Evolutionary conservation across 2,888 invertebrate species (phyloP), one percentile per base, ranked within the genome.

Genomic region (Heliconius erato): DNA sequence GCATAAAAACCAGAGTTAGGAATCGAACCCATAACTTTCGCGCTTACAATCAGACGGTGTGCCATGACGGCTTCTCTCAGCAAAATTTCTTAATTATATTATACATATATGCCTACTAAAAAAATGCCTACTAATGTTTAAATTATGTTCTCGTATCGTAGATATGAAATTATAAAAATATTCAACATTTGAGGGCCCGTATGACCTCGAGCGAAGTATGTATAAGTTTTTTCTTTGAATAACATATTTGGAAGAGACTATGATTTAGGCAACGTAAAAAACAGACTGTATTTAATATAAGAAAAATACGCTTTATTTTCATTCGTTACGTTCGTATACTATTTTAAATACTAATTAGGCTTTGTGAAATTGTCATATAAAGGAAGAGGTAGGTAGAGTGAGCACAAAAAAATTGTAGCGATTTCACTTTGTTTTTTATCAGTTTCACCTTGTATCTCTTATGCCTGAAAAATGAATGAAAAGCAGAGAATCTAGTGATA

Each of bases 391-490:
- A 35, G 5, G 23, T 65, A 67, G 16, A 67, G 19, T 63, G 12
- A 67, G 77, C 14, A 44, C 11, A 26, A 78, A 23, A n/a, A 67
- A 65, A 67, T 77, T 78, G 44, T 65, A 78, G 16, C 44, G 9
- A 44, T 67, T 65, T 44, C 19, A 26, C 28, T 65, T 65, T 67
- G 35, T 44, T 54, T 19, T 54, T 54, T 54, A 5, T 59, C 23
- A 23, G 2, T 7, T 59, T 0, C 54, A 59, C 2, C 7, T 19
- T 23, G 59, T 59, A 59, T 59, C 7, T 59, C 7, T 6, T 19
- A 23, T 54, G 4, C 14, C 14, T 44, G 44, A 44, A 44, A 44
- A 44, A 44, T 9, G 1, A 9, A 35, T 35, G 9, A 9, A 9
- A 9, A 9, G 35, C 35, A 14, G 44, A 44, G 44, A 44, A 49